Base-by-base conservation (phyloP, 2,888 invertebrate species). In the Erynnis tages region DNA sequence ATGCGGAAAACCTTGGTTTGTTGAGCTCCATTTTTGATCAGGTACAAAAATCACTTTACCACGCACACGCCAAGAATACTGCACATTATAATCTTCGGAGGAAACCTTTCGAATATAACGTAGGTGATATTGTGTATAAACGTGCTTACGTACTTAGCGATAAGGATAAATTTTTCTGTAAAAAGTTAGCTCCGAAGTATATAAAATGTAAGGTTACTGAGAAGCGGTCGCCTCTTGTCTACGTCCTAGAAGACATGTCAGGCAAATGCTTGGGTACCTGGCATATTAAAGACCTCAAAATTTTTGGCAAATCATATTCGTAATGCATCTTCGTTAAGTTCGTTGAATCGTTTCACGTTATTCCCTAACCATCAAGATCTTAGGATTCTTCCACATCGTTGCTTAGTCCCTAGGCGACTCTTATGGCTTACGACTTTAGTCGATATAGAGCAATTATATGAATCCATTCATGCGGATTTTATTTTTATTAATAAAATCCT, bases 121-220 rank as follows among this genome's bases (percentile, higher is more conserved):
- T 61, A 7, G 57, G 56, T 5, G 57, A 63, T 7, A 32, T 46
- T 0, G 59, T 63, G 0, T 55, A 44, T 54, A 55, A 61, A 50
- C 23, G 60, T 0, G 29, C 56, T 10, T 65, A 46, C 29, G 50
- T 45, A 10, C 53, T 29, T 21, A 62, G 63, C 17, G 57, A 65
- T 16, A 62, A 63, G 43, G 57, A 59, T 23, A 50, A 45, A 2
- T 7, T 34, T 4, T 65, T 65, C 25, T 30, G 17, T 5, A 64
- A 61, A 37, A 64, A 64, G 43, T 16, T 62, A 11, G 62, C 62
- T 0, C 62, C 62, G 11, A 61, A 63, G 30, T 60, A 38, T 47
- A 30, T 57, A 4, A 61, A 61, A 46, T 56, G 52, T 35, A 21
- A 29, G 1, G 32, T 62, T 11, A 23, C 27, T 8, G 11, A 7